Base-by-base conservation (phyloP, 2,888 invertebrate genomes). In the Scelioninae gen. 1 region DNA sequence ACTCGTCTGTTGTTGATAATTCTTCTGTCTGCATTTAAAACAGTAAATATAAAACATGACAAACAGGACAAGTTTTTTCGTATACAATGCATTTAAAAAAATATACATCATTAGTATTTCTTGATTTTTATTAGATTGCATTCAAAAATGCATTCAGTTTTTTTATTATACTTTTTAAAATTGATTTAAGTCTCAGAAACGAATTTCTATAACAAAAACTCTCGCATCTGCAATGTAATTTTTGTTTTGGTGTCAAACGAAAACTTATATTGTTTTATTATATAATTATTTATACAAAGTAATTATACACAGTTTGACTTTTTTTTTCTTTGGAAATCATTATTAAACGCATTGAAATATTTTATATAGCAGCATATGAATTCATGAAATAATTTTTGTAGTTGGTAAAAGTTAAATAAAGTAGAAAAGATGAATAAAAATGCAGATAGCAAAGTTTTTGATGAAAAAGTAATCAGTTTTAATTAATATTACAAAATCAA, bases 1-100 rank as follows among this genome's bases (percentile, higher is more conserved):
- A 63, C 45, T 71, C 49, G 47, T 63, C 47, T 71, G 71, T 58
- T 75, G 75, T 81, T 71, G 68, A 81, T 81, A 63, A 81, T 74
- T 75, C 49, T 51, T 69, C 62, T 58, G 34, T 43, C 65, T 71
- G 51, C 75, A 65, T 75, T 75, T 75, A 63, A 75, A 81, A 69
- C 38, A 31, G 65, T 53, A 63, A 75, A 63, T 81, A 71, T 75
- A 68, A 49, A 75, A 56, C 68, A 60, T 47, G 62, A 75, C 43
- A 80, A 69, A 49, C 55, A 34, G 32, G 55, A 68, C 60, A 63
- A 58, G 51, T 80, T 72, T 79, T 45, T 9, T 49, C n/a, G n/a
- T 29, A 56, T 31, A n/a, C 15, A 31, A 34, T 38, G 23, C 15
- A 45, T 34, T 53, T 8, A n/a, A 13, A 15, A 11, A 7, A 58